Conservation (phyloP, 37 sponge, comb jelly and placozoan species). For the Diacarnus erythraeanus region DNA sequence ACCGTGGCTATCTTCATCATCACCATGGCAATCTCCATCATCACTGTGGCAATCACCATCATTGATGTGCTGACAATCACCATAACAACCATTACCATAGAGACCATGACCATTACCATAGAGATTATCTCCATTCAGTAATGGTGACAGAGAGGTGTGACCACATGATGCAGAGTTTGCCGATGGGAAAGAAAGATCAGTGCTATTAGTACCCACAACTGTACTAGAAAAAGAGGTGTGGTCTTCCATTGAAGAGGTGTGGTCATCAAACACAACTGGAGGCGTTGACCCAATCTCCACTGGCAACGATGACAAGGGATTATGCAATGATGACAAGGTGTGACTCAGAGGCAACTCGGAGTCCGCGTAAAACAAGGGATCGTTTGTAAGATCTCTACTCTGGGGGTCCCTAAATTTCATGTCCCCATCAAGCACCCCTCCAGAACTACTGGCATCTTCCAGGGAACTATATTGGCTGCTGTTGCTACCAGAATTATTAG, state of each 20-base stretch:
- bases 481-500: background rate
- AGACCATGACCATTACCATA: background rate
- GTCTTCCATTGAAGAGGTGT: background rate
- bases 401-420: background rate
- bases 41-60: background rate
- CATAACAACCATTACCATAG: background rate
- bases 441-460: background rate
- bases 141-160: background rate
- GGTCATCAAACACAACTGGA: background rate
- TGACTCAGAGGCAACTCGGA: background rate
- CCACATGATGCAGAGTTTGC: background rate
- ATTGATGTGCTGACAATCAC: background rate
- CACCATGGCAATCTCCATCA: background rate
- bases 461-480: conserved; percentile 4
- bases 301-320: no score
- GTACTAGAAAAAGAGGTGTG: background rate
- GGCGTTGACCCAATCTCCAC: background rate
- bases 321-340: no score
- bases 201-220: no score
- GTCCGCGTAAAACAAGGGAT: no score
- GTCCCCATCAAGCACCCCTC: background rate
- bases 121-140: background rate
- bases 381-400: background rate
- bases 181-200: no score
- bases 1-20: background rate